Evolutionary conservation across 2,888 invertebrate genomes (phyloP).

Genomic region (Furcula furcula): DNA sequence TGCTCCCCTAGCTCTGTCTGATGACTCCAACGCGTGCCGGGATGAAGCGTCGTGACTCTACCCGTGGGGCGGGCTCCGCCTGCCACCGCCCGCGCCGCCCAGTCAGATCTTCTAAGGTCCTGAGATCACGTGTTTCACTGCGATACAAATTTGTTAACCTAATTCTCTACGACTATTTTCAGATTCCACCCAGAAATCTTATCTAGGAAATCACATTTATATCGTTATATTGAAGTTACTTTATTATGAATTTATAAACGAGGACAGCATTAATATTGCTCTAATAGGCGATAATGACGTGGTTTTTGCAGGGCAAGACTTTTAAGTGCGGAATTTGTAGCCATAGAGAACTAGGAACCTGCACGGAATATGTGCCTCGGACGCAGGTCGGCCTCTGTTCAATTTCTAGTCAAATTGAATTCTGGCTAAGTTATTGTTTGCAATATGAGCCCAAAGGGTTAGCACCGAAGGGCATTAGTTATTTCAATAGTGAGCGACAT

Average conservation of each 20-base stretch:
- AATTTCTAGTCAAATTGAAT: constrained; percentile 76
- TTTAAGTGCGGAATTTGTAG: too few species aligned
- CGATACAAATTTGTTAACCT: constrained; percentile 27
- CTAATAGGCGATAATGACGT: too few species aligned
- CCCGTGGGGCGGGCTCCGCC: constrained; percentile 89
- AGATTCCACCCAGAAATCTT: too few species aligned
- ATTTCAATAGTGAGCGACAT: constrained; percentile 63
- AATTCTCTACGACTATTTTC: too few species aligned
- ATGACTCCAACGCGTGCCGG: constrained; percentile 86
- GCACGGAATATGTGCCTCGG: constrained; percentile 28
- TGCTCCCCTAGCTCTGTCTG: constrained; percentile 83
- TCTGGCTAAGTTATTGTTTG: constrained; percentile 55
- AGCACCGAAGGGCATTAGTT: constrained; percentile 71
- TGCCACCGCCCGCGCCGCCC: constrained; percentile 80
- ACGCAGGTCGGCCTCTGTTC: constrained; percentile 46
- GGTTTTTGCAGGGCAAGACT: too few species aligned
- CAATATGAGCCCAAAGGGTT: constrained; percentile 71
- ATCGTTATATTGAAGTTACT: too few species aligned
- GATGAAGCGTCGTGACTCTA: constrained; percentile 93
- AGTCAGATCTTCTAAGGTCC: constrained; percentile 76
- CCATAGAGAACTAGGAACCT: too few species aligned
- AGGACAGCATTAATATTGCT: too few species aligned
- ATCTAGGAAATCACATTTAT: too few species aligned
- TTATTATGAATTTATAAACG: too few species aligned
- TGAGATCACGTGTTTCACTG: constrained; percentile 39